Conservation (phyloP, 92 coral and sea anemone genomes). For the Anthopleura xanthogrammica region DNA sequence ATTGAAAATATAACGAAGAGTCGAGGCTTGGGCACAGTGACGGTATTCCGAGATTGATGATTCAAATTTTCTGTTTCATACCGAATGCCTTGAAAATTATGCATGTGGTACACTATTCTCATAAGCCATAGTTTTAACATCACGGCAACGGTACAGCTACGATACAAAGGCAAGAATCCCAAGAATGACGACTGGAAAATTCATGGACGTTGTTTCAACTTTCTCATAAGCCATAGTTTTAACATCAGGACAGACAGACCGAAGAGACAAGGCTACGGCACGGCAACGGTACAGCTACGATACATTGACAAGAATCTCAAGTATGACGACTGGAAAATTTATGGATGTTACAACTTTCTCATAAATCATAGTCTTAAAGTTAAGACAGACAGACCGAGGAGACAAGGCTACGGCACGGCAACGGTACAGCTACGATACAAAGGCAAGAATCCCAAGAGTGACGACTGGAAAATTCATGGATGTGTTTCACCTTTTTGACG, state of each 20-base stretch:
- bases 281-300: background rate
- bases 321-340: background rate
- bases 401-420: background rate
- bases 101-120: no score
- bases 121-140: no score
- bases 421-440: background rate
- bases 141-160: background rate
- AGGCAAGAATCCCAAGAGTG: background rate
- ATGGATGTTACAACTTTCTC: background rate
- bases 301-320: background rate
- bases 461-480: background rate
- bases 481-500: no score
- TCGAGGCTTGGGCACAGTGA: no score
- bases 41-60: no score
- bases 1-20: no score
- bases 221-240: no score
- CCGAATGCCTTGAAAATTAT: no score
- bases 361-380: slow-evolving; percentile 30
- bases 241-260: no score
- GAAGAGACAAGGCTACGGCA: background rate
- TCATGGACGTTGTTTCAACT: no score
- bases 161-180: background rate
- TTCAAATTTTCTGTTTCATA: no score
- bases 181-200: background rate
- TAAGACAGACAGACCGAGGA: slow-evolving; percentile 12